Evolutionary conservation across 2,888 invertebrate genomes (phyloP).

Genomic region (Punctoribates punctum): DNA sequence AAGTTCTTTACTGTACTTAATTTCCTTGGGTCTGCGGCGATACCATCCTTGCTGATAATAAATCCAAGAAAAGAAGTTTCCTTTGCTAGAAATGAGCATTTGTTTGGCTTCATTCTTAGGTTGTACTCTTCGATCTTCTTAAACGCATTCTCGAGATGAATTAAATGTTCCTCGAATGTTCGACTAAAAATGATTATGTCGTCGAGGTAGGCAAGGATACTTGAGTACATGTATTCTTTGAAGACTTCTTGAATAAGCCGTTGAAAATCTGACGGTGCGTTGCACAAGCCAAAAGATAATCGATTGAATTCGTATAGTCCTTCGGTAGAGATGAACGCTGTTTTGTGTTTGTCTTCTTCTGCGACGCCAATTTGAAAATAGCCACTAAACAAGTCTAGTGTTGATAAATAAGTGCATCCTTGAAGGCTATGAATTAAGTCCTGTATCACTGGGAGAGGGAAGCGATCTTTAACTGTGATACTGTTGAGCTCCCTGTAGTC

Average conservation of each 20-base stretch:
- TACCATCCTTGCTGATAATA: background rate
- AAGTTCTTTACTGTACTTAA: no score
- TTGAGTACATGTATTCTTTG: conserved; percentile 43
- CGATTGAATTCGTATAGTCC: conserved; percentile 37
- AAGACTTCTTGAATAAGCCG: conserved; percentile 45
- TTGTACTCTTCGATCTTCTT: background rate
- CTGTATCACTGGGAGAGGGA: background rate
- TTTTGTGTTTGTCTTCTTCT: conserved; percentile 20
- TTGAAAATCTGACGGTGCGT: conserved; percentile 42
- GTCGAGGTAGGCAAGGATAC: conserved; percentile 48
- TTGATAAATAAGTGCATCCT: no score
- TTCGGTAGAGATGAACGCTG: conserved; percentile 37
- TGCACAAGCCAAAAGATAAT: conserved; percentile 42
- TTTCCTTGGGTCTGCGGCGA: background rate
- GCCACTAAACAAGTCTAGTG: background rate
- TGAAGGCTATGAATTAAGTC: background rate
- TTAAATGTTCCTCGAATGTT: conserved; percentile 46
- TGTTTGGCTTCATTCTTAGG: background rate
- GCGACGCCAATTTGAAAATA: background rate
- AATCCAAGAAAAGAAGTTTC: background rate
- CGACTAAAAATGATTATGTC: conserved; percentile 47
- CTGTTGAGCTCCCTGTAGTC: conserved; percentile 35
- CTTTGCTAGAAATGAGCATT: background rate
- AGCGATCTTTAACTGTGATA: background rate
- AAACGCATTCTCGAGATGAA: conserved; percentile 21